phyloP scores from a whole-genome alignment of 2,888 invertebrate genomes.

The Lycaena phlaeas region DNA sequence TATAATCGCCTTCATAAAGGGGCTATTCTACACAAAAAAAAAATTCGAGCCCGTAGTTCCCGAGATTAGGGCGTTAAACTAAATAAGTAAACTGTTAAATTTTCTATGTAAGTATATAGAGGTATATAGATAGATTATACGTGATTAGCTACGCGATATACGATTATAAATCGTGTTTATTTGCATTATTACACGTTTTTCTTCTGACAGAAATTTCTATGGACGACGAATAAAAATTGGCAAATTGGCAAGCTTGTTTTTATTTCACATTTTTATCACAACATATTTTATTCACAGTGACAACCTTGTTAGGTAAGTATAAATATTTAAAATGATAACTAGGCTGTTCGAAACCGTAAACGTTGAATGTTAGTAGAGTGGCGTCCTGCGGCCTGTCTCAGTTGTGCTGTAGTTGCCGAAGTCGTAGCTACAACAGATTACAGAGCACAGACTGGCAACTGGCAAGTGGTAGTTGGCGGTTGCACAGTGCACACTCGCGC shows the following conservation, averaged over 20 bases:
- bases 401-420: conserved; percentile 3
- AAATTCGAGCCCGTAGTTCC: too few species aligned
- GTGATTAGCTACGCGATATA: too few species aligned
- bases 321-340: conserved; percentile 5
- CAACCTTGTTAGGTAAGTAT: conserved; percentile 4
- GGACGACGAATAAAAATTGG: not conserved
- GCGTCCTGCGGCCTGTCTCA: not conserved
- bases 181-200: not conserved
- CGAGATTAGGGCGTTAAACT: too few species aligned
- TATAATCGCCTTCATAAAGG: too few species aligned
- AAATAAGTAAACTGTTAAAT: too few species aligned
- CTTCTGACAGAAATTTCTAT: not conserved
- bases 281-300: not conserved
- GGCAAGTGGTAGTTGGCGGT: not conserved
- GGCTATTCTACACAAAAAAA: too few species aligned
- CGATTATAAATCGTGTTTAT: too few species aligned
- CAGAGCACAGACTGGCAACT: not conserved
- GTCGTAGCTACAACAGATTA: conserved; percentile 2
- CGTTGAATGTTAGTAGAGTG: not conserved
- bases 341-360: not conserved
- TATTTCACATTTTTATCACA: not conserved
- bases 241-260: not conserved
- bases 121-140: too few species aligned
- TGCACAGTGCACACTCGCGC: too few species aligned
- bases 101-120: too few species aligned